phyloP scores from a whole-genome alignment of 2,113 vertebrate species.

The Columba livia region DNA sequence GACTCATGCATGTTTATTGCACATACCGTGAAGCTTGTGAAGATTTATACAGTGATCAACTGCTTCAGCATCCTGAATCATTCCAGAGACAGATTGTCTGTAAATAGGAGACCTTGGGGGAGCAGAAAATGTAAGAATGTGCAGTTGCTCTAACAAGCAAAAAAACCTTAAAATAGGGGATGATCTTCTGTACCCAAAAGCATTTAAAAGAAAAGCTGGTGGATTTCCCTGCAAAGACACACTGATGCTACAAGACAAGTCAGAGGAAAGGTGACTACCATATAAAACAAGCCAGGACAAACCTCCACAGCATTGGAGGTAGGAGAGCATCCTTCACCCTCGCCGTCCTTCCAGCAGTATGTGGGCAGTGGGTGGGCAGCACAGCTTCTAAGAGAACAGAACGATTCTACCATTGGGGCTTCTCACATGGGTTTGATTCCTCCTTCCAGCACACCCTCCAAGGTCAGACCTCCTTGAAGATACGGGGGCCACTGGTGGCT shows the following conservation, averaged over 20 bases:
- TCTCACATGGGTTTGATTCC: accelerated
- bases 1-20: not conserved
- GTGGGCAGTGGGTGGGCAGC: not conserved
- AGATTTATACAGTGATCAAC: conserved; percentile 60
- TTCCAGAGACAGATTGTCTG: conserved; percentile 29
- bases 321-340: not conserved
- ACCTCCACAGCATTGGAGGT: not conserved
- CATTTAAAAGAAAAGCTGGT: conserved; percentile 32
- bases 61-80: conserved; percentile 69
- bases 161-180: conserved; percentile 38
- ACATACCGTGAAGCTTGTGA: not conserved
- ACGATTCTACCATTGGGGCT: not conserved
- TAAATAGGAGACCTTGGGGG: conserved; percentile 54
- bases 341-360: accelerated
- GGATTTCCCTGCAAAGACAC: not conserved
- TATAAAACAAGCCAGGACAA: not conserved
- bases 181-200: conserved; percentile 40
- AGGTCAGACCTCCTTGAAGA: not conserved
- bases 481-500: accelerated
- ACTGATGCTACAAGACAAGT: not conserved
- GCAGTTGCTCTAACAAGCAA: conserved; percentile 6
- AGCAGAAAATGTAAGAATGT: conserved; percentile 37
- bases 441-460: not conserved
- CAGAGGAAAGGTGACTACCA: not conserved
- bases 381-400: not conserved